Evolutionary conservation across 2,888 invertebrate species (phyloP), one percentile per base, ranked within the genome.

Genomic region (Xestia xanthographa): DNA sequence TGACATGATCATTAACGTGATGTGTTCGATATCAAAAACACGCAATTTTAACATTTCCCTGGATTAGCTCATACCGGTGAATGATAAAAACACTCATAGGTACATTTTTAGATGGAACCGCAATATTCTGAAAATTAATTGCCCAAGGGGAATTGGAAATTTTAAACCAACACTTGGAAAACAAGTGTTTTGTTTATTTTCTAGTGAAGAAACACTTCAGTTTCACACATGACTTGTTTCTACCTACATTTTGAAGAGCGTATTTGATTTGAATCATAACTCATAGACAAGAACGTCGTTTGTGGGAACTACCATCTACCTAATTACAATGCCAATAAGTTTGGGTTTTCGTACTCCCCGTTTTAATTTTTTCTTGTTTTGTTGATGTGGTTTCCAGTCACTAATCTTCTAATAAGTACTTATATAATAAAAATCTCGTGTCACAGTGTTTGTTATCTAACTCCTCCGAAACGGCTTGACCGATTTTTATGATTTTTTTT

Each of bases 181-280:
- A 22, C 29, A 72, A 72, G 72, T 72, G 50, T 0, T 70, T 41
- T 72, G 71, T 72, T 72, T 72, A 50, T 70, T 38, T 41, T 50
- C 38, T 50, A 17, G 26, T 66, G n/a, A 17, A 34, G 34, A 20
- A 45, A 12, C 34, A 71, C 70, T 71, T 66, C n/a, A 62, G 62
- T 62, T 62, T 34, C 66, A 65, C 8, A 34, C 20, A 60, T 17
- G 17, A 58, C 63, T 63, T 43, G 22, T 43, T 2, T 12, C 41
- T n/a, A 11, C 22, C 41, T 22, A 26, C 29, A 34, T 41, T 26
- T 26, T 60, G 14, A 34, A n/a, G 70, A 66, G 45, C 17, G 12
- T 38, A 26, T 20, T 56, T 67, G 6, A 20, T 66, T 29, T 29
- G 2, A 22, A 22, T 34, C 9, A 22, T n/a, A 48, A 34, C 4